Evolutionary conservation across 2,797 vertebrate species (phyloP), one percentile per base, ranked within the genome.

Genomic region (Coendou prehensilis): DNA sequence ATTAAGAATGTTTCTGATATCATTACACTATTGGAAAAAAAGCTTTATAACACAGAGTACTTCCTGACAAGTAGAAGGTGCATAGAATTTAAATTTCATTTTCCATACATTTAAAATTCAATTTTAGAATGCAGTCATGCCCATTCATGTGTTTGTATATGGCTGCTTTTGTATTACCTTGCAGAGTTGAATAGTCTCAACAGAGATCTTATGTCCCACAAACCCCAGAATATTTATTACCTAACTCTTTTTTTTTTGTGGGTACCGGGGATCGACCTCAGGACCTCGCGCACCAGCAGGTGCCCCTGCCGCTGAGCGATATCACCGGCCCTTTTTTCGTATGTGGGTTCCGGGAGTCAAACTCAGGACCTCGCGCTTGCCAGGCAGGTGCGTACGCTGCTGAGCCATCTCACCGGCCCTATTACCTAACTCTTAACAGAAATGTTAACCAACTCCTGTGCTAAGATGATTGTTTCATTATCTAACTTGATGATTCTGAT

Each of bases 81-180:
- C 4, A 18, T 89, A 75, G 79, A 61, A 87, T 82, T 84, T 91
- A 85, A 85, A 57, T 88, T 78, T 90, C 6, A 33, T 26, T 82
- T 91, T 80, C 54, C n/a, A 15, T 63, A 41, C 0, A 64, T 54
- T 54, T 28, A 64, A 79, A 37, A 28, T 22, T 41, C 30, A 79
- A 15, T 59, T 41, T 63, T 30, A 37, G 14, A 78, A 52, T 6
- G 11, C 0, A 1, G 0, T 2, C 0, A 0, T 9, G 17, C 2
- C 45, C 45, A 5, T 6, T 82, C 3, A 26, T 87, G 20, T 13
- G 23, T 78, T 15, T 37, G 0, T 33, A 33, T 37, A 9, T 63
- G 81, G n/a, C 23, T 81, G 47, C 37, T 37, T 92, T 64, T 81
- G 7, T 26, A 4, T 64, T 61, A 26, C 9, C 54, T 17, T 33